Evolutionary conservation across 2,888 invertebrate genomes (phyloP).

Genomic region (Lacanobia oleracea): DNA sequence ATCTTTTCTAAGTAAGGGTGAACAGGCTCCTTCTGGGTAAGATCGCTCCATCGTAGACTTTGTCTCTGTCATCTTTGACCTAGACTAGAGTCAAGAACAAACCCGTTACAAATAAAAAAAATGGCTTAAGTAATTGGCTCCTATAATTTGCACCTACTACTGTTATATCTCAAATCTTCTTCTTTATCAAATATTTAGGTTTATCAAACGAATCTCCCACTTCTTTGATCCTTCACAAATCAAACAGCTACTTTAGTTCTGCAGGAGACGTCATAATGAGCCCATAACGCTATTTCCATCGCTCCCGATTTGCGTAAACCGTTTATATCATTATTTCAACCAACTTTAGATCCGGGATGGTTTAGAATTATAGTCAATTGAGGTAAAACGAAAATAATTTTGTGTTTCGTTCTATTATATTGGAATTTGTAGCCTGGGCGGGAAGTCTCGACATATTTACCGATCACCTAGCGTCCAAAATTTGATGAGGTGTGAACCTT

Average conservation of each 20-base stretch:
- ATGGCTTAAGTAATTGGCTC: no score
- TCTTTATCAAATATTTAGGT: background rate
- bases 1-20: no score
- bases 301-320: constrained; percentile 44
- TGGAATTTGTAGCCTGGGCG: background rate
- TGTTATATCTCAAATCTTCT: background rate
- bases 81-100: no score
- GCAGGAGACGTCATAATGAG: constrained; percentile 43
- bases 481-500: no score
- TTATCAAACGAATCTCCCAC: background rate
- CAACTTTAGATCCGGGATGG: constrained; percentile 47
- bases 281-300: constrained; percentile 47
- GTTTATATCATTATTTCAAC: constrained; percentile 51
- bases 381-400: constrained; percentile 33
- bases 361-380: constrained; percentile 5
- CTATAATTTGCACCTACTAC: no score
- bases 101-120: no score
- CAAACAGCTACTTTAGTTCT: constrained; percentile 18
- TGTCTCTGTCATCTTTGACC: no score
- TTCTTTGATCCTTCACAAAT: constrained; percentile 50
- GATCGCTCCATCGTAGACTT: no score
- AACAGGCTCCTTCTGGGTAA: no score
- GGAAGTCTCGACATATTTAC: no score
- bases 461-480: no score
- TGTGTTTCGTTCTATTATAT: constrained; percentile 13